Base-by-base conservation (phyloP, 2,797 vertebrate genomes). In the Halcyon smyrnensis region DNA sequence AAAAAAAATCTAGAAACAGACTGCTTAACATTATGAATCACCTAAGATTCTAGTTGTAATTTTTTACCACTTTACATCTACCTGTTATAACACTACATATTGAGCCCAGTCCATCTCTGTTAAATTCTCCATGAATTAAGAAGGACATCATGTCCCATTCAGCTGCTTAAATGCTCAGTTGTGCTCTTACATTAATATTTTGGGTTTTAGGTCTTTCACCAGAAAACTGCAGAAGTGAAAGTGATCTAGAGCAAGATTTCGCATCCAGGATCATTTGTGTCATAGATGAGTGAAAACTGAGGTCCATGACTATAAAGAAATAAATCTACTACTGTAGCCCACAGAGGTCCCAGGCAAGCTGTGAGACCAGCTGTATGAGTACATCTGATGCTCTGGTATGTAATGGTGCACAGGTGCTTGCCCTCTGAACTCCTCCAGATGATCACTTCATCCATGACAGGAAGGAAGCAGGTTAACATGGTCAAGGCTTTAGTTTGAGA, bases 381-480 rank as follows among this genome's bases (percentile, higher is more conserved):
- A 76, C 3, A 7, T 71, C 51, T 32, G 48, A 67, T 62, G 75
- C 32, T 81, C 37, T 57, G 36, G 12, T 60, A 24, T 25, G 59
- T 73, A 88, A 68, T 0, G 2, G 46, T 15, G 9, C 5, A 7
- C 46, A 46, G 23, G 30, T 9, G 9, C 37, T 76, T 24, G 51
- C 11, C 63, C 48, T 54, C 39, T 23, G 18, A 62, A 63, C 18
- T 54, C 46, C 57, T 75, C 57, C 32, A 50, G 64, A 15, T 12
- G 15, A 36, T n/a, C 6, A 12, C 17, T 48, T 70, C 16, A 34
- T 51, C 45, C 1, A 0, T 12, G n/a, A 73, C 0, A 57, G 9
- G 21, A 18, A 93, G 14, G 37, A 89, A 74, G 12, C 2, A 3
- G 17, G 8, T 53, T 67, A 65, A 87, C 67, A 43, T 36, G 57